phyloP scores from a whole-genome alignment of 2,888 invertebrate genomes.

The Tenthredo notha region DNA sequence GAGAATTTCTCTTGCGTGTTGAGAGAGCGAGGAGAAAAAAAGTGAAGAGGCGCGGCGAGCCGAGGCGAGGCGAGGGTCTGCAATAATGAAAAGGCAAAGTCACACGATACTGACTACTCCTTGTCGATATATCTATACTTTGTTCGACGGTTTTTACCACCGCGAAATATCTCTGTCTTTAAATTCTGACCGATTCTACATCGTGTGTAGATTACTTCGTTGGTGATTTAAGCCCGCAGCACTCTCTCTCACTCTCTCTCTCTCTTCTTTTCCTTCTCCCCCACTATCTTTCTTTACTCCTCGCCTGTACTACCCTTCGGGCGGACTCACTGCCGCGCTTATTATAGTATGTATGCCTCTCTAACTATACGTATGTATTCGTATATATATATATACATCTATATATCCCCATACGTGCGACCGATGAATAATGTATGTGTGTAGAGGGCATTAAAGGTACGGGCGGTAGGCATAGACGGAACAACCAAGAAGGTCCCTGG shows the following conservation, averaged over 20 bases:
- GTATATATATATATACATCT: neutral
- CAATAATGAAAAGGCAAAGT: constrained; percentile 32
- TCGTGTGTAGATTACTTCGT: constrained; percentile 32
- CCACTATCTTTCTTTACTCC: neutral
- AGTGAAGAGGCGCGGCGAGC: constrained; percentile 2
- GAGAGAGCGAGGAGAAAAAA: constrained; percentile 12
- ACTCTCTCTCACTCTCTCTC: neutral
- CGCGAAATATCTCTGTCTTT: neutral
- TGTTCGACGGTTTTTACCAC: neutral
- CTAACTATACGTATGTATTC: neutral
- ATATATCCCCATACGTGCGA: neutral
- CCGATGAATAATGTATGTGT: constrained; percentile 13
- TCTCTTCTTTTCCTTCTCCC: neutral
- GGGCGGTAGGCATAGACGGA: constrained; percentile 33
- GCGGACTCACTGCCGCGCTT: constrained; percentile 21
- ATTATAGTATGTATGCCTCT: neutral
- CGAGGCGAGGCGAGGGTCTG: constrained; percentile 4
- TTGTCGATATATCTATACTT: neutral
- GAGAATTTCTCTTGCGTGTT: neutral
- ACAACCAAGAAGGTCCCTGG: constrained; percentile 39
- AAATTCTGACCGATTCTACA: neutral
- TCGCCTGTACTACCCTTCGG: constrained; percentile 38
- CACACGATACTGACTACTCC: neutral
- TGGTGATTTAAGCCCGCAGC: constrained; percentile 45
- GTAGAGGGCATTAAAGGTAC: neutral